Evolutionary conservation across 2,888 invertebrate genomes (phyloP).

Genomic region (Beris morrisii): DNA sequence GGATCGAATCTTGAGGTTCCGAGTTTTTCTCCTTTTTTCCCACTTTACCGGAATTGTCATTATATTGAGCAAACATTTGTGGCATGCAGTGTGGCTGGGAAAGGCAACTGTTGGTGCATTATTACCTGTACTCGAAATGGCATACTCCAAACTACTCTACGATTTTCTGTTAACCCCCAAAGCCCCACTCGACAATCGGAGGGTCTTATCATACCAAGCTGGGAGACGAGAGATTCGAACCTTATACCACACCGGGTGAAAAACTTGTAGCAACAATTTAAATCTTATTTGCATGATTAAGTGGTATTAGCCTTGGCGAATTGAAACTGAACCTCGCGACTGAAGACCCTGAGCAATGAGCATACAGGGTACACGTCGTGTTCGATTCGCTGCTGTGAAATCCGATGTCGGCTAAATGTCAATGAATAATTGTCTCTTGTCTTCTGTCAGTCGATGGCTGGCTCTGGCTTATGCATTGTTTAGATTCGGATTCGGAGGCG

Average conservation of each 20-base stretch:
- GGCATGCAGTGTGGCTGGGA: slow-evolving; percentile 1
- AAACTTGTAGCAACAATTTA: slow-evolving; percentile 14
- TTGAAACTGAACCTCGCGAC: slow-evolving; percentile 18
- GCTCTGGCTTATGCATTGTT: too few relatives aligned
- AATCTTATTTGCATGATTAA: slow-evolving; percentile 36
- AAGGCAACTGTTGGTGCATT: too few relatives aligned
- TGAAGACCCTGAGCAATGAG: slow-evolving; percentile 1
- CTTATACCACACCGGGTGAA: background rate
- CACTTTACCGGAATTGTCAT: background rate
- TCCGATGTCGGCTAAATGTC: slow-evolving; percentile 32
- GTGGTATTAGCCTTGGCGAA: slow-evolving; percentile 30
- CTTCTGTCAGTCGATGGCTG: slow-evolving; percentile 12
- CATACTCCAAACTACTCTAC: too few relatives aligned
- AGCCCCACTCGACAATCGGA: background rate
- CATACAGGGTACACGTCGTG: background rate
- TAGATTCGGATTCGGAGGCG: too few relatives aligned
- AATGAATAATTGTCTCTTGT: slow-evolving; percentile 28
- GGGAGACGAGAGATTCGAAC: background rate
- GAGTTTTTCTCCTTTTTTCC: slow-evolving; percentile 9
- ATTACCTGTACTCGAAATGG: background rate
- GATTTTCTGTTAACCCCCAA: background rate
- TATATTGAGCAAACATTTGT: background rate
- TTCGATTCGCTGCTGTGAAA: slow-evolving; percentile 22
- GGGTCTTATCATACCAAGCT: background rate
- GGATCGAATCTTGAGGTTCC: background rate